Evolutionary conservation across 2,888 invertebrate genomes (phyloP), one percentile per base, ranked within the genome.

Genomic region (Trichopria drosophilae): DNA sequence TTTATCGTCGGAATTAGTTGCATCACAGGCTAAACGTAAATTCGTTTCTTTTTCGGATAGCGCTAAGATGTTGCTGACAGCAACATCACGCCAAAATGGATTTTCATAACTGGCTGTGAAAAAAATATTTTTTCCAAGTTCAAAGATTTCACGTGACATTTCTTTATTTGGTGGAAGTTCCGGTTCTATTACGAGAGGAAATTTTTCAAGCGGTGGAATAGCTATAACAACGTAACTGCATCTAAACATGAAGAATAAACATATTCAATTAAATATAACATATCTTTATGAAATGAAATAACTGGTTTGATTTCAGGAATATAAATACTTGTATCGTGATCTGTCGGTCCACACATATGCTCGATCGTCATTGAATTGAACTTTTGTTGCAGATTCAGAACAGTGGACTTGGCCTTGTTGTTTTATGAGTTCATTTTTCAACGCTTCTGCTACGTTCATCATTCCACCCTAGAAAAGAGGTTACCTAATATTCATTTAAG

Each of bases 171-270:
- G 12, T 2, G 56, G 55, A 32, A 54, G 28, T 1, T 46, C 5
- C 15, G 65, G 55, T 20, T 65, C 52, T 28, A 65, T 57, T 2
- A 16, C 20, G 13, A 70, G 66, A n/a, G 28, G 28, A 10, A 19
- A 32, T 24, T 53, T 62, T 20, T 55, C 48, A 1, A 60, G 59
- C 2, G 69, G 69, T 16, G 69, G 65, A 6, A 66, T 59, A 0
- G 69, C 65, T 13, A 71, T 34, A 7, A 69, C 51, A 6, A 64
- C 65, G 28, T 61, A 62, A 24, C 59, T 47, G 44, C 68, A 70
- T 54, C 69, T 70, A 19, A 24, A 51, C 47, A n/a, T 26, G 9
- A 16, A 40, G 20, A n/a, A 6, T 4, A 15, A 19, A 19, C 31
- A 15, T 19, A 29, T 20, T 12, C 19, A 6, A 22, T 10, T 13